Evolutionary conservation across 1,140 invertebrate genomes (phyloP), one percentile per base, ranked within the genome.

Genomic region (Dolichoris vasculosae): DNA sequence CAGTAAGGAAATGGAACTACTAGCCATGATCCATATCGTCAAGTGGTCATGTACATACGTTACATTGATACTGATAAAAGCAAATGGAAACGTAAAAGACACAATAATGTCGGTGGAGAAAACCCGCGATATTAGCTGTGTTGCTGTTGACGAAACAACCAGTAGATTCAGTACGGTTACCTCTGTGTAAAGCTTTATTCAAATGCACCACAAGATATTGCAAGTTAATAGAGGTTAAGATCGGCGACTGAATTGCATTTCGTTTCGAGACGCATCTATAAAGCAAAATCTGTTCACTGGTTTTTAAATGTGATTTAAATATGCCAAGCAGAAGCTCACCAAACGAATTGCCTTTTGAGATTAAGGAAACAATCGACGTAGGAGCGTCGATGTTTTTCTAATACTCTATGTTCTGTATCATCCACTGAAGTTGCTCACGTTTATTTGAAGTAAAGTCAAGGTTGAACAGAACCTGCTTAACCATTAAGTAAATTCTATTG

Each of bases 211-310:
- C 63, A 20, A 71, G 64, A 75, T 87, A 89, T 90, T 90, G 87
- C 88, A 89, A 88, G 89, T 90, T 90, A 90, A 87, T 82, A 87
- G 89, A 90, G 89, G 89, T 90, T 89, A 89, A 86, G 88, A 90
- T 90, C 89, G 86, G 88, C 75, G 88, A 89, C 83, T 83, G 81
- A 87, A 80, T 90, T 88, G 82, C 48, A 13, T 63, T 59, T 81
- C 75, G 64, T 63, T 77, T 9, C 3, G 23, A 59, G 55, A 59
- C 23, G 17, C 15, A 55, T 55, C 20, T 17, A 17, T 17, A 17
- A 17, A 55, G 51, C 20, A 55, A n/a, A n/a, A 17, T 15, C 20
- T 55, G 82, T 55, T 63, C 67, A 67, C 35, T 64, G 85, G 26
- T 38, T 17, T 82, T 40, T 67, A 80, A 80, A 80, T 80, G 59